Percentiles rank a stretch among this genome's conserved stretches.
phyloP scores from a whole-genome alignment of 2,888 invertebrate genomes.

The Rhorus exstirpatorius region DNA sequence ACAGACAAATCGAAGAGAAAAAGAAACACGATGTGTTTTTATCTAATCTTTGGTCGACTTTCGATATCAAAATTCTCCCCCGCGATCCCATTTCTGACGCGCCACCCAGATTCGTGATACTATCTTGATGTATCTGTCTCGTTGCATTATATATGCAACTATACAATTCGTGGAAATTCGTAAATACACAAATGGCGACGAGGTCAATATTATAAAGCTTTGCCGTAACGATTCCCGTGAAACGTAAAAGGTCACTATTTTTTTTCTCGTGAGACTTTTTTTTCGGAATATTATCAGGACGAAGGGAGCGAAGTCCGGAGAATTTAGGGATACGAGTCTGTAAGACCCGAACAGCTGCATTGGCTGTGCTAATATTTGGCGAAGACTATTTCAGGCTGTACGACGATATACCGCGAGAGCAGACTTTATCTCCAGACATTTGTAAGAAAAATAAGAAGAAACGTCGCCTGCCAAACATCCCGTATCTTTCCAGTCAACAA shows the following conservation, averaged over 20 bases:
- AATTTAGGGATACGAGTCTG: slow-evolving; percentile 21
- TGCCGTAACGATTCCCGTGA: slow-evolving; percentile 15
- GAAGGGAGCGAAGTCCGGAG: slow-evolving; percentile 19
- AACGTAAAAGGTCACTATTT: neutral
- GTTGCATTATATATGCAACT: slow-evolving; percentile 13
- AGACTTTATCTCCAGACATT: slow-evolving; percentile 61
- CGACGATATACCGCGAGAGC: slow-evolving; percentile 68
- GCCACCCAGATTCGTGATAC: slow-evolving; percentile 19
- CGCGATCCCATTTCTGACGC: slow-evolving; percentile 29
- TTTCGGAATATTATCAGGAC: slow-evolving; percentile 54
- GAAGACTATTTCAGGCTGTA: slow-evolving; percentile 61
- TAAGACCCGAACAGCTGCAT: slow-evolving; percentile 73
- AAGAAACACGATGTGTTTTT: slow-evolving; percentile 31
- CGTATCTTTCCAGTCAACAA: no score
- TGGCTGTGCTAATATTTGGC: slow-evolving; percentile 80
- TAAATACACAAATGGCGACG: slow-evolving; percentile 8
- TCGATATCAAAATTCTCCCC: slow-evolving; percentile 48
- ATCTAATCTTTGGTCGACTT: slow-evolving; percentile 61
- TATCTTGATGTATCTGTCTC: neutral
- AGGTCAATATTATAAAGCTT: neutral
- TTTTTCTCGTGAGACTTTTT: slow-evolving; percentile 10
- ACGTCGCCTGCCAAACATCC: no score
- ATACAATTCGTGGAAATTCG: slow-evolving; percentile 29
- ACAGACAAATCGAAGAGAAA: slow-evolving; percentile 13
- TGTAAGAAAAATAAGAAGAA: slow-evolving; percentile 1